Percentiles rank a stretch among this genome's conserved stretches.
Conservation (phyloP, 2,888 invertebrate genomes). For the Vandiemenella viatica region DNA sequence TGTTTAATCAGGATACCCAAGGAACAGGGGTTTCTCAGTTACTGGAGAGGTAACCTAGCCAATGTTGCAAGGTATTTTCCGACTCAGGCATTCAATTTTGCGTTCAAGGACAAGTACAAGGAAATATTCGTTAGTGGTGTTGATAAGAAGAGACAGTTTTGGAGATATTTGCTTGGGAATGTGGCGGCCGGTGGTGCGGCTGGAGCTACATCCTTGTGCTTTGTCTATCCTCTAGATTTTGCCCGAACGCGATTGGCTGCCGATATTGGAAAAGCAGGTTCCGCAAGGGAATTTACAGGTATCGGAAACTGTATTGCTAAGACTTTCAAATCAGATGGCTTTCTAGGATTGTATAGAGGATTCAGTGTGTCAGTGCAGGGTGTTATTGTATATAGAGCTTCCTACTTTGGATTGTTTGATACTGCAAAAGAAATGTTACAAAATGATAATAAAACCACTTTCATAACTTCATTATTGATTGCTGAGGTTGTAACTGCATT, state of each 20-base stretch:
- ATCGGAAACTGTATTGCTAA: conserved; percentile 32
- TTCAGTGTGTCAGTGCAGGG: no score
- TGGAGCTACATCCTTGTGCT: conserved; percentile 36
- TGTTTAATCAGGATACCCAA: conserved; percentile 28
- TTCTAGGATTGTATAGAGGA: conserved; percentile 33
- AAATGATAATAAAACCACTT: conserved; percentile 28
- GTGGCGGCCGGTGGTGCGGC: conserved; percentile 37
- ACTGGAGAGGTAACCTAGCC: conserved; percentile 35
- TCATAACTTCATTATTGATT: conserved; percentile 29
- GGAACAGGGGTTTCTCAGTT: conserved; percentile 26
- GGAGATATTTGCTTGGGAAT: conserved; percentile 33
- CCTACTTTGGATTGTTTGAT: conserved; percentile 35
- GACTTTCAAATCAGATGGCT: conserved; percentile 31
- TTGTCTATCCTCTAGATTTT: conserved; percentile 37
- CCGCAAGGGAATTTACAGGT: conserved; percentile 35
- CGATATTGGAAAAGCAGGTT: conserved; percentile 24
- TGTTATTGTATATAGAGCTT: conserved; percentile 35
- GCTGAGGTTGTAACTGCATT: conserved; percentile 26
- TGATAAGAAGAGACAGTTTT: conserved; percentile 37
- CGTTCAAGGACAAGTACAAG: conserved; percentile 34
- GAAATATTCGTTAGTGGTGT: conserved; percentile 28
- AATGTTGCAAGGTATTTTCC: conserved; percentile 34
- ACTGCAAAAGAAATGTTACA: conserved; percentile 31
- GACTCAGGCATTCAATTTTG: conserved; percentile 33
- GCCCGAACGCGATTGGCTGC: conserved; percentile 32